These are phyloP conservation scores for Drosophila neocordata DNA, from an alignment of 1,140 invertebrate genomes.

Conservation along the genomic window DNA sequence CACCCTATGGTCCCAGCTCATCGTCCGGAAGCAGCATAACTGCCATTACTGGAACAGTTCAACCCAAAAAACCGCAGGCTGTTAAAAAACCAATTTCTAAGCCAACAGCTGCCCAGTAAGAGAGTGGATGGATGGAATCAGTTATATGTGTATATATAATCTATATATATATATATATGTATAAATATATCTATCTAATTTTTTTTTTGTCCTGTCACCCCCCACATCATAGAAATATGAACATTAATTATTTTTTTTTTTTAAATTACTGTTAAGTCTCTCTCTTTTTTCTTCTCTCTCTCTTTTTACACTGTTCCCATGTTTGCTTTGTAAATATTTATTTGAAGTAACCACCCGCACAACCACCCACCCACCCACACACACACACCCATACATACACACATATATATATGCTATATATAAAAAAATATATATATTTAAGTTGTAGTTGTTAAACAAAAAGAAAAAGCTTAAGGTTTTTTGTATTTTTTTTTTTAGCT, in stretches of 20 bases:
- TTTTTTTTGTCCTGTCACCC: constrained; percentile 37
- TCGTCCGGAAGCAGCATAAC: too few relatives aligned
- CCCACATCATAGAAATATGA: not conserved
- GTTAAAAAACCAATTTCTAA: constrained; percentile 40
- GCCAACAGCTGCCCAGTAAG: constrained; percentile 27
- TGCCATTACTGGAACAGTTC: constrained; percentile 5
- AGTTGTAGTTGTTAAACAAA: constrained; percentile 52
- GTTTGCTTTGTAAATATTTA: constrained; percentile 76
- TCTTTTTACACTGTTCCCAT: constrained; percentile 8
- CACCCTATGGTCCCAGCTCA: constrained; percentile 43
- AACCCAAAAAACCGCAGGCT: constrained; percentile 20
- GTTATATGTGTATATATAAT: constrained; percentile 1
- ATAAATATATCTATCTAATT: constrained; percentile 24
- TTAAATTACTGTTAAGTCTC: not conserved
- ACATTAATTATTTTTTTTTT: not conserved
- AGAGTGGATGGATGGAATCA: not conserved
- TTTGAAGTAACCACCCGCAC: constrained; percentile 62
- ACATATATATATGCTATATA: constrained; percentile 30
- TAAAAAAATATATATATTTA: constrained; percentile 39
- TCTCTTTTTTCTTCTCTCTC: not conserved
- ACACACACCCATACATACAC: constrained; percentile 19
- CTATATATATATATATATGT: constrained; percentile 4
- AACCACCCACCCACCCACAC: constrained; percentile 26
- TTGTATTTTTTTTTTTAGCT: constrained; percentile 56
- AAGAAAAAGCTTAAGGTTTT: constrained; percentile 30